Base-by-base conservation (phyloP, 2,888 invertebrate species). In the Elmis aenea region DNA sequence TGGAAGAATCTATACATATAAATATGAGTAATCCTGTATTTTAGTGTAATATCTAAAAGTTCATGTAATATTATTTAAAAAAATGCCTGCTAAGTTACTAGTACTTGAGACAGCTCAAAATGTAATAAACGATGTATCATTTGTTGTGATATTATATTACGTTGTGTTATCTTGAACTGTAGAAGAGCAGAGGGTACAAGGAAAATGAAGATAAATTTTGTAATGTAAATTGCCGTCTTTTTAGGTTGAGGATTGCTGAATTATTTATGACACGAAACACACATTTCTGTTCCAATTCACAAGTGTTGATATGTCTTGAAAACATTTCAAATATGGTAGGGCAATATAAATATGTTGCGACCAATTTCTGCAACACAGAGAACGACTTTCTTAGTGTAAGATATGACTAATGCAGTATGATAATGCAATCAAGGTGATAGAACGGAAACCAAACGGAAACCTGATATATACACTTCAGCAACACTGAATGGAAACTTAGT, bases 401-500 rank as follows among this genome's bases (percentile, higher is more conserved):
- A 38, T 23, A 44, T 46, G 49, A 51, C 47, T 48, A 48, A 52
- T 50, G 44, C 41, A 38, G 35, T 46, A 51, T 52, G 52, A 52
- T 52, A 52, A 52, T 52, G 50, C 48, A 52, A 52, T 52, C 42
- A 45, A 45, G 41, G 38, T 45, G 46, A 52, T 52, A 46, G 52
- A 46, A 45, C 41, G 30, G 39, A 38, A 45, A 39, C 34, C 33
- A 24, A 5, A 21, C 18, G 10, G 27, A 18, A 24, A 8, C 12
- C 15, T 10, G 33, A 45, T 26, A 38, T 42, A 31, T 24, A 42
- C 38, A 36, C 42, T 28, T 23, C 30, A 31, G 20, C 34, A 30
- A 38, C 43, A 40, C 35, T 40, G 36, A 38, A 38, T 41, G 22
- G 22, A 32, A 39, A 47, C 38, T 39, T 28, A 32, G 25, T 26